Base-by-base conservation (phyloP, 2,113 vertebrate genomes). In the Leptocoma aspasia region DNA sequence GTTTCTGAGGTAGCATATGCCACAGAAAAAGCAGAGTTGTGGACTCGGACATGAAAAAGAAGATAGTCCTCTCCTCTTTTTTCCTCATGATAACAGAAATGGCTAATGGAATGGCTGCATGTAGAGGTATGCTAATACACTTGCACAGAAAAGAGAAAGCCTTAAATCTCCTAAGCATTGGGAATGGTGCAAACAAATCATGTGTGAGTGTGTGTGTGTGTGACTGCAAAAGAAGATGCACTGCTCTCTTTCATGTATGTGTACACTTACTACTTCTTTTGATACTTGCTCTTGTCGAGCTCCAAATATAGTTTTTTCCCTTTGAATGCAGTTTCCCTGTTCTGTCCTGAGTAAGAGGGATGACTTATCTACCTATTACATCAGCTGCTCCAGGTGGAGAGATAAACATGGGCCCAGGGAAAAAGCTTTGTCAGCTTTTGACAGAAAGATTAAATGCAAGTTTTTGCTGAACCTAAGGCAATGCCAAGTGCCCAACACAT, bases 391-490 rank as follows among this genome's bases (percentile, higher is more conserved):
- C 49, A 65, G 49, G 54, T 6, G 0, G 60, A 77, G 72, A 92
- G 72, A 82, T 47, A 94, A 95, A 85, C 56, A 77, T 2, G 13
- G 31, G 60, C 52, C 57, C 8, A 23, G 52, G 72, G 86, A 87
- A 91, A 94, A 94, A 93, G 72, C 86, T 92, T 75, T 95, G 80
- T 81, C 94, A 94, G 89, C 69, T 94, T 94, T 86, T 91, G 92
- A 84, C 10, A 22, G 83, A 56, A 95, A 96, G 94, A 96, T 89
- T 89, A 91, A 89, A 86, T 19, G 44, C 52, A 83, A 83, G 80
- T 0, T 0, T n/a, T 59, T 65, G 77, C 63, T 21, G 47, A 60
- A 61, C 47, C 42, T 63, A 50, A 54, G 72, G 69, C 72, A 66
- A 60, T 8, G 8, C 35, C 1, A 1, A 1, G 35, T 50, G 64